Evolutionary conservation across 1,140 invertebrate species (phyloP).

Genomic region (Nasonia giraulti): DNA sequence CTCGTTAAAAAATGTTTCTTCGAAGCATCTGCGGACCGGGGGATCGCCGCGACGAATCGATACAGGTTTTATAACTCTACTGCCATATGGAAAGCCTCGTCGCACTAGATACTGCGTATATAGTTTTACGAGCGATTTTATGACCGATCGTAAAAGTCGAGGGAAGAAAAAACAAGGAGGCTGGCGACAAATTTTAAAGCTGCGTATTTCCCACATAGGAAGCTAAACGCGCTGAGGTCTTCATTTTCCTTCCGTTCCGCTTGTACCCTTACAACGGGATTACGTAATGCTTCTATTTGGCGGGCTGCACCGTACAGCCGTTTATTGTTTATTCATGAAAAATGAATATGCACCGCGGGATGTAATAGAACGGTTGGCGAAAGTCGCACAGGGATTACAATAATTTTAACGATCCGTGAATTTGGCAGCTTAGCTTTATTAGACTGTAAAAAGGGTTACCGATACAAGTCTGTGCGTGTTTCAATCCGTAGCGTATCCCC

Average conservation of each 20-base stretch:
- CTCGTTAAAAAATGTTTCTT: background rate
- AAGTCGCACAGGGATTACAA: conserved; percentile 13
- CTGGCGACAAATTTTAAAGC: background rate
- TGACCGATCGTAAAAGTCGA: background rate
- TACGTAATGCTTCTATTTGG: background rate
- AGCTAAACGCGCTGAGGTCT: background rate
- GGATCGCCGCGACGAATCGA: background rate
- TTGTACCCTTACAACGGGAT: conserved; percentile 35
- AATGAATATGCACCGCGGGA: background rate
- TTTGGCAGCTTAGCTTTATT: no score
- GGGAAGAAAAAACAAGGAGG: background rate
- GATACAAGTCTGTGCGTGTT: background rate
- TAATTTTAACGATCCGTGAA: conserved; percentile 10
- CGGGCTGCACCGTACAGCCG: no score
- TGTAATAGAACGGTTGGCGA: no score
- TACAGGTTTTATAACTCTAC: background rate
- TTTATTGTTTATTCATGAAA: background rate
- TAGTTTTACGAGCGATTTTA: background rate
- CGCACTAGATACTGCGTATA: background rate
- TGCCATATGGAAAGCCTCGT: background rate
- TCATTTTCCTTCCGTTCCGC: conserved; percentile 28
- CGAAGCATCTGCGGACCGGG: background rate
- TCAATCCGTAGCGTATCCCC: background rate
- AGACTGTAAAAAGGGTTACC: no score
- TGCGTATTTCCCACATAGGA: background rate